Conservation (phyloP, 2,797 vertebrate genomes). For the Protosalanx chinensis region DNA sequence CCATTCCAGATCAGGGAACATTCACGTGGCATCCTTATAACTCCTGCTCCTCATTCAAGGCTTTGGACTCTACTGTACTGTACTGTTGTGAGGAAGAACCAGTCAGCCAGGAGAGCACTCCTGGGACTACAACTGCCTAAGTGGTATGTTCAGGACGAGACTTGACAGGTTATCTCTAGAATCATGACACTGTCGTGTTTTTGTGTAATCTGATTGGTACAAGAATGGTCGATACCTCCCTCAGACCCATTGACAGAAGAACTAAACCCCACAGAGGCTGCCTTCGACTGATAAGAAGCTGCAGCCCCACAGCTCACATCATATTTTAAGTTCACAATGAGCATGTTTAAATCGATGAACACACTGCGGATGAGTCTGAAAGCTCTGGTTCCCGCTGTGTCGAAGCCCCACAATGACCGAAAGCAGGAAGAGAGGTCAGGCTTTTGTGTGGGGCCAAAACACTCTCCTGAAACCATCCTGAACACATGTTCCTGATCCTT, state of each 20-base stretch:
- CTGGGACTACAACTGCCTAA: too few relatives aligned
- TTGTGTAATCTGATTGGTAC: slow-evolving; percentile 1
- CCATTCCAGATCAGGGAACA: neutral
- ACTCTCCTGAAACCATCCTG: neutral
- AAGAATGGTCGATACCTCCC: neutral
- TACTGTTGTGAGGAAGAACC: neutral
- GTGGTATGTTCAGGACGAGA: too few relatives aligned
- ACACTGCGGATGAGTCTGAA: neutral
- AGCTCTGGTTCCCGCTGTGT: neutral
- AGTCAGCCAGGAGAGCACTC: too few relatives aligned
- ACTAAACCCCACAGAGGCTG: neutral
- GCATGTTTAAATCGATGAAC: neutral
- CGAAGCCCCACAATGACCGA: neutral
- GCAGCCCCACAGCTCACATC: neutral
- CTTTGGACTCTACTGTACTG: neutral
- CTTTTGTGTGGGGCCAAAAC: slow-evolving; percentile 1
- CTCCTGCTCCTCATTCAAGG: neutral
- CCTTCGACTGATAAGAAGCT: neutral
- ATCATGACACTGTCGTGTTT: neutral
- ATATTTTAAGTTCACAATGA: neutral
- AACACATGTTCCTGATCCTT: neutral
- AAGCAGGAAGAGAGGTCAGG: neutral
- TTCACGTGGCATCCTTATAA: neutral
- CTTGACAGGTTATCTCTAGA: neutral
- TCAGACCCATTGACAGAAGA: neutral